phyloP scores from a whole-genome alignment of 1,140 invertebrate species.

The Drosophila pseudoobscura region DNA sequence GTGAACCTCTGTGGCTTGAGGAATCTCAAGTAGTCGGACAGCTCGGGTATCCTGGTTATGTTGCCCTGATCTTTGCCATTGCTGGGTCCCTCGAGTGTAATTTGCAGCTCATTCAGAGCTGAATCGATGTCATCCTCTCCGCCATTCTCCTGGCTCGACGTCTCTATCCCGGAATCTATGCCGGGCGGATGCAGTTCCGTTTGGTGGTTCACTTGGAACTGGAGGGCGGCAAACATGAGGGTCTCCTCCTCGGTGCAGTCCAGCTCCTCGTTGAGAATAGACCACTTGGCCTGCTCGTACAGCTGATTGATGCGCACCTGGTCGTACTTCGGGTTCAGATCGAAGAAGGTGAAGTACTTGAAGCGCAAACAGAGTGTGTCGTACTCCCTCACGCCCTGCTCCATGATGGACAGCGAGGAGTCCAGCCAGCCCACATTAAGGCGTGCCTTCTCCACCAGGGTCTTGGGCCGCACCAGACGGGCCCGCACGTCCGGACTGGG shows the following conservation, averaged over 20 bases:
- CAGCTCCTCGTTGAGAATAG: constrained; percentile 97
- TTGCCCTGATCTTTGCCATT: constrained; percentile 86
- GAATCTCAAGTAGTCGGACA: constrained; percentile 93
- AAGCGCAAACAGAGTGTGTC: constrained; percentile 94
- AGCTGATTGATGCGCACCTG: constrained; percentile 98
- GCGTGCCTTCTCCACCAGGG: constrained; percentile 95
- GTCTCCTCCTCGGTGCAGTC: constrained; percentile 99
- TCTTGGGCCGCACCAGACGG: constrained; percentile 93
- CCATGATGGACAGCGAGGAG: constrained; percentile 99
- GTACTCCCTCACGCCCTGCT: constrained; percentile 97
- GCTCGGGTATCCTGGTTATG: constrained; percentile 94
- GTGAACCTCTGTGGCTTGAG: constrained; percentile 95
- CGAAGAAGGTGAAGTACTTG: constrained; percentile 97
- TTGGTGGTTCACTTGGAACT: constrained; percentile 97
- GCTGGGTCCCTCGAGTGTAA: constrained; percentile 90
- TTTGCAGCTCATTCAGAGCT: constrained; percentile 93
- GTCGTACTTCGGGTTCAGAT: constrained; percentile 97
- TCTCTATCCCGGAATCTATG: constrained; percentile 77
- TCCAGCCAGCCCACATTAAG: constrained; percentile 99
- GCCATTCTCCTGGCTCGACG: constrained; percentile 79
- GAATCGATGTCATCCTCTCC: constrained; percentile 91
- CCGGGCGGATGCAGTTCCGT: constrained; percentile 87
- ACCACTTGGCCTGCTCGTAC: constrained; percentile 99
- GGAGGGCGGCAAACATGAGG: constrained; percentile 98
- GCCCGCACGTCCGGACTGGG: constrained; percentile 90